A percentile compares a stretch with the other conserved stretches of the same genome.
Evolutionary conservation across 1,140 invertebrate species (phyloP).

Genomic region (Ylistrum balloti): DNA sequence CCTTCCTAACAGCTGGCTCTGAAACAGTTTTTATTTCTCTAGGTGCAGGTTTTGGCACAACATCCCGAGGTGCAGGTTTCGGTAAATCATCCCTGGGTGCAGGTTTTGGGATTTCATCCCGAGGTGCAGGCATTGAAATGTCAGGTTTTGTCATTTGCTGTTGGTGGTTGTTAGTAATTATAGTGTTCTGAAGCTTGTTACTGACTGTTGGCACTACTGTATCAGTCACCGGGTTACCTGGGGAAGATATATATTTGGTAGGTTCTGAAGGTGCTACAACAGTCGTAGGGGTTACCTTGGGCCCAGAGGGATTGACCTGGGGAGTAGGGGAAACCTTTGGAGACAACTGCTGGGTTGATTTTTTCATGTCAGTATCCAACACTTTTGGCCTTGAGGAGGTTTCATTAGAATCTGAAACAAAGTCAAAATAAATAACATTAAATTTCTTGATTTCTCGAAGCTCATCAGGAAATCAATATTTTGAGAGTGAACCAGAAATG

Average conservation of each 20-base stretch:
- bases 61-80: background rate
- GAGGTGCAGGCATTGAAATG: background rate
- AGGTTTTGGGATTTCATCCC: background rate
- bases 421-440: too few relatives aligned
- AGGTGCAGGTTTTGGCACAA: background rate
- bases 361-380: background rate
- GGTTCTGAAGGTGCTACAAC: background rate
- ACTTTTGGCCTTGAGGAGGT: background rate
- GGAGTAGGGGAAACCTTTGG: conserved; percentile 46
- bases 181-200: background rate
- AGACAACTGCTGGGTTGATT: background rate
- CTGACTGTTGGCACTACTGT: background rate
- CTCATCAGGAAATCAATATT: too few relatives aligned
- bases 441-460: too few relatives aligned
- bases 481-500: too few relatives aligned
- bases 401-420: background rate
- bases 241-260: conserved; percentile 1
- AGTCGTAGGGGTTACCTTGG: background rate
- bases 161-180: conserved; percentile 20
- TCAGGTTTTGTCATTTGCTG: background rate
- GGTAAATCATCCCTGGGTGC: background rate
- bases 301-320: conserved; percentile 42
- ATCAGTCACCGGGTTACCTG: background rate
- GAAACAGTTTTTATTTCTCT: background rate
- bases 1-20: conserved; percentile 29